phyloP scores from a whole-genome alignment of 2,888 invertebrate genomes.

The Campoletis raptor region DNA sequence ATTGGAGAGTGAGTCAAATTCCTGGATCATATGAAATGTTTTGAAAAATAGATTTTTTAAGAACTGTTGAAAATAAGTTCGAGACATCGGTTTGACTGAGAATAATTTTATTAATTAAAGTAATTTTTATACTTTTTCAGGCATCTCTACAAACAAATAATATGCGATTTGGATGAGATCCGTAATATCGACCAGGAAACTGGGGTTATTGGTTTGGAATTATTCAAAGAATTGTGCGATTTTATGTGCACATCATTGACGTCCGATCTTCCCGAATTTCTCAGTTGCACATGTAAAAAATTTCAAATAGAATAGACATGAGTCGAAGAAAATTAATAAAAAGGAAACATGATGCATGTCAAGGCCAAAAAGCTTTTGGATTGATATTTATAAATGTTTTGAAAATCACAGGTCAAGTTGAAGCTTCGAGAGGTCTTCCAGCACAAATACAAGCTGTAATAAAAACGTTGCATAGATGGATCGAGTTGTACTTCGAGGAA shows the following conservation, averaged over 20 bases:
- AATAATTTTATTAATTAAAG: too few relatives aligned
- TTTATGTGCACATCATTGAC: slow-evolving; percentile 80
- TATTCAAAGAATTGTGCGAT: slow-evolving; percentile 85
- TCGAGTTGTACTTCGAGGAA: slow-evolving; percentile 72
- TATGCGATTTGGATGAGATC: slow-evolving; percentile 85
- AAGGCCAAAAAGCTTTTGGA: neutral
- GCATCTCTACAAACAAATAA: slow-evolving; percentile 79
- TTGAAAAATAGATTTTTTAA: neutral
- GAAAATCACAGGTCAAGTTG: slow-evolving; percentile 61
- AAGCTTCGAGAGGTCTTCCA: slow-evolving; percentile 64
- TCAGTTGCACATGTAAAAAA: slow-evolving; percentile 84
- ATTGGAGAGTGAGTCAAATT: slow-evolving; percentile 80
- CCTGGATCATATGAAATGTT: neutral
- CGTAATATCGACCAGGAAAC: slow-evolving; percentile 87
- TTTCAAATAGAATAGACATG: neutral
- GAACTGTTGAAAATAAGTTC: too few relatives aligned
- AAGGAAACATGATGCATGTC: neutral
- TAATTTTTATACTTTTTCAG: slow-evolving; percentile 70
- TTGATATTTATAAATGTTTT: slow-evolving; percentile 19
- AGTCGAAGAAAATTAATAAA: neutral
- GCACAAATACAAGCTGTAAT: slow-evolving; percentile 75
- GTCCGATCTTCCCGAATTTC: slow-evolving; percentile 84
- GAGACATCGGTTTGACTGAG: too few relatives aligned
- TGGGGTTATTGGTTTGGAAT: slow-evolving; percentile 87
- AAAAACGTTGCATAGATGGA: slow-evolving; percentile 71